Conservation (phyloP, 2,113 vertebrate species). For the Dicerorhinus sumatrensis region DNA sequence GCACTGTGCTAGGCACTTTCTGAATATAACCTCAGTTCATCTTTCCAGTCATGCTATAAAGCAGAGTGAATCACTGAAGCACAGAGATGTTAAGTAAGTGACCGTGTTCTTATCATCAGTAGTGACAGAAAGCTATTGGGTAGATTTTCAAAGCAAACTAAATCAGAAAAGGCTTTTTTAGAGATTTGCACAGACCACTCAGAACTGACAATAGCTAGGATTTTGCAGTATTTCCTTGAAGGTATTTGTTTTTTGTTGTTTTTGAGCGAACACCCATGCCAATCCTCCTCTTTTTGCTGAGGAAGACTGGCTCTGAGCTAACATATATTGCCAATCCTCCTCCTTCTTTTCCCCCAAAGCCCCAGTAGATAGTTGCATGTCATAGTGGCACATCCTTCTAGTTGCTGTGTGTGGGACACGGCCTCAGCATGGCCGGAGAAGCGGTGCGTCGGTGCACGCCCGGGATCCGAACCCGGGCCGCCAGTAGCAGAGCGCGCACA, state of each 20-base stretch:
- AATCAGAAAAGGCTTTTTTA: neutral
- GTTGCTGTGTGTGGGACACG: too few relatives aligned
- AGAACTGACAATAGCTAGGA: neutral
- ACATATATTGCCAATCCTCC: too few relatives aligned
- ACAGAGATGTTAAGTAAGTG: neutral
- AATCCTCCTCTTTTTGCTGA: too few relatives aligned
- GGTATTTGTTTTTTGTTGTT: neutral
- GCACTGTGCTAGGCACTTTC: neutral
- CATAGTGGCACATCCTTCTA: too few relatives aligned
- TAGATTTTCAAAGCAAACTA: conserved; percentile 1
- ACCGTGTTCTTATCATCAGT: neutral
- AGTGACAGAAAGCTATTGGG: neutral
- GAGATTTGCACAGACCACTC: neutral
- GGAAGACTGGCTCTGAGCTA: too few relatives aligned
- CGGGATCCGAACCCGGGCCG: too few relatives aligned
- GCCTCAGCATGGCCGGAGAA: too few relatives aligned
- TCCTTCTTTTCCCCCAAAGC: too few relatives aligned
- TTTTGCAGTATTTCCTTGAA: neutral
- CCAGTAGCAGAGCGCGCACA: too few relatives aligned
- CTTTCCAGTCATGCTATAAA: neutral
- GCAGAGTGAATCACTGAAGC: neutral
- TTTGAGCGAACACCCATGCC: too few relatives aligned
- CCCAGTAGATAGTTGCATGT: too few relatives aligned
- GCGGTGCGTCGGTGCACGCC: too few relatives aligned
- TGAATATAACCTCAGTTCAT: neutral